Conservation (phyloP, 2,797 vertebrate species). For the Allobates femoralis region DNA sequence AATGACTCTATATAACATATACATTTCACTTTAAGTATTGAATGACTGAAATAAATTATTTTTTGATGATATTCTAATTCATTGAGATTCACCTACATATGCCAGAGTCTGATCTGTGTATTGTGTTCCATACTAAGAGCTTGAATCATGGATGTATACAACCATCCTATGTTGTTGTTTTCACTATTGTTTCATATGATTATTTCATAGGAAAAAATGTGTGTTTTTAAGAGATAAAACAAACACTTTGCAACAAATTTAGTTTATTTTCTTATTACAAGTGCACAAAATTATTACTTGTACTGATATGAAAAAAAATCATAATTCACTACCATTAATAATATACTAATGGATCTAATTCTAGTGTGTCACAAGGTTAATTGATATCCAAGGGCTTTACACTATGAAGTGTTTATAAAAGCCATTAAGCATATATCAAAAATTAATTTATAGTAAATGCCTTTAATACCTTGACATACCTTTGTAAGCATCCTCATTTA, state of each 20-base stretch:
- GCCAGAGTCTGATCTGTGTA: too few species aligned
- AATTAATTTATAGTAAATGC: conserved; percentile 19
- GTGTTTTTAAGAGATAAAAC: too few species aligned
- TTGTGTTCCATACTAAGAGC: too few species aligned
- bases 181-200: too few species aligned
- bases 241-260: not conserved
- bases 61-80: too few species aligned
- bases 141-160: too few species aligned
- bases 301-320: not conserved
- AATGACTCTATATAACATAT: too few species aligned
- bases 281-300: not conserved
- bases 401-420: not conserved
- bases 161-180: too few species aligned
- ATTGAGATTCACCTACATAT: too few species aligned
- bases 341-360: not conserved
- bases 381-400: conserved; percentile 30
- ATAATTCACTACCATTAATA: not conserved
- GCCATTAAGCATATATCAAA: conserved; percentile 4
- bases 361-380: not conserved
- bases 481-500: not conserved
- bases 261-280: not conserved
- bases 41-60: too few species aligned
- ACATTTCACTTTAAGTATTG: too few species aligned
- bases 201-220: too few species aligned
- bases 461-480: conserved; percentile 17